Evolutionary conservation across 2,113 vertebrate species (phyloP), one percentile per base, ranked within the genome.

Genomic region (Stigmatopora argus): DNA sequence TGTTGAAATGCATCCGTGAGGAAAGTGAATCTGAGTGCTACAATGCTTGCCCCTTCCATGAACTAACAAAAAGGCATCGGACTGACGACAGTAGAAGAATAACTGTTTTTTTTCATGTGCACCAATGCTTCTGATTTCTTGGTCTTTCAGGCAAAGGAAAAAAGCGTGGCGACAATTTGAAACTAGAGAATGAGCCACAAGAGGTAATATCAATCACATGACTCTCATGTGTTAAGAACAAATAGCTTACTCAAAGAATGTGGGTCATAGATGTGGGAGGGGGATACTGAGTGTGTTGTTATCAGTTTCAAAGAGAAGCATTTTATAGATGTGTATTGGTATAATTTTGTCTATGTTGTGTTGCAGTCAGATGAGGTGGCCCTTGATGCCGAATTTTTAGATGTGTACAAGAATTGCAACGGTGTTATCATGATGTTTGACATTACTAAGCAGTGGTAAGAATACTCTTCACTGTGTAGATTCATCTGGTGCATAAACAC

Each of bases 371-470:
- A 99, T 58, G 95, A 97, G 72, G 88, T 98, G 91, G 97, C 96
- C 51, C 88, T 99, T 83, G 97, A 99, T 55, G 97, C 97, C 0
- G 95, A 99, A 88, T 99, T 98, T 85, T 86, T 99, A 67, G 97
- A 99, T 1, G 97, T 99, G 23, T 99, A 99, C 86, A 97, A 99
- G 83, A 98, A 97, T 85, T 99, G 97, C 77, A 96, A 94, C 0
- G 97, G 97, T 0, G 92, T 99, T 19, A 95, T 99, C 87, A 94
- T 99, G 95, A 97, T 99, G 95, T 99, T 98, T 64, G 97, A 99
- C 86, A 98, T 99, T 75, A 99, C 97, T 81, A 99, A 98, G 74
- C 97, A 99, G 83, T 99, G 96, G 97, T 98, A 80, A 89, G 93
- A 73, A 21, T 21, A 8, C 0, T 62, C n/a, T 34, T 31, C 26